These are phyloP conservation scores for Phoenicopterus ruber DNA, from an alignment of 2,113 vertebrate genomes.

Conservation along the genomic window DNA sequence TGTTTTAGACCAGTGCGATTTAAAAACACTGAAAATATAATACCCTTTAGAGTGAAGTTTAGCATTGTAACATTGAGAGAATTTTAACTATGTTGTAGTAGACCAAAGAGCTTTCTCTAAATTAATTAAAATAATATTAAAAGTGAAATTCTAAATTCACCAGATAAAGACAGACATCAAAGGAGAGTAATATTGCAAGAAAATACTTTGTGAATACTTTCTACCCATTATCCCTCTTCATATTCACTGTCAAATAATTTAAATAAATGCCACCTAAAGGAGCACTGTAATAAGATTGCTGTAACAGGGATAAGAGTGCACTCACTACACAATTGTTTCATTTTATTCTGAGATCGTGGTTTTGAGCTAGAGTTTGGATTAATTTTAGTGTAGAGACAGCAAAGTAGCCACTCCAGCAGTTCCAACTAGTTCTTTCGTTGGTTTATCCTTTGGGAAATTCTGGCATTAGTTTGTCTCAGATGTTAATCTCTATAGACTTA, in stretches of 20 bases:
- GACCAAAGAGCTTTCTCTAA: neutral
- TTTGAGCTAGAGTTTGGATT: neutral
- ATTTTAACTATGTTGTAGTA: neutral
- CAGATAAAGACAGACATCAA: neutral
- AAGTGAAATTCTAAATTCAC: neutral
- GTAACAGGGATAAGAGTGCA: neutral
- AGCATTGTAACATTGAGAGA: neutral
- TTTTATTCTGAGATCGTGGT: neutral
- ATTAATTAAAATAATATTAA: neutral
- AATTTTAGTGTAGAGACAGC: neutral
- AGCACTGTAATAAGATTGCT: neutral
- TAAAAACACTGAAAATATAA: neutral
- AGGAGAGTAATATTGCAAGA: neutral
- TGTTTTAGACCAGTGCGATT: conserved; percentile 20
- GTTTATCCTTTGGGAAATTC: neutral
- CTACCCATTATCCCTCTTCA: neutral
- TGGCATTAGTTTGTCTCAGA: neutral
- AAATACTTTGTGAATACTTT: neutral
- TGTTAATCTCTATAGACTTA: neutral
- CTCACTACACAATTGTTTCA: neutral
- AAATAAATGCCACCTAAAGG: neutral
- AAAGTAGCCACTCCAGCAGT: neutral
- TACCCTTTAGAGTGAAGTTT: neutral
- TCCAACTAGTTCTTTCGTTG: neutral
- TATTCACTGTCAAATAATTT: conserved; percentile 1